Base-by-base conservation (phyloP, 2,113 vertebrate genomes). In the Uria aalge region DNA sequence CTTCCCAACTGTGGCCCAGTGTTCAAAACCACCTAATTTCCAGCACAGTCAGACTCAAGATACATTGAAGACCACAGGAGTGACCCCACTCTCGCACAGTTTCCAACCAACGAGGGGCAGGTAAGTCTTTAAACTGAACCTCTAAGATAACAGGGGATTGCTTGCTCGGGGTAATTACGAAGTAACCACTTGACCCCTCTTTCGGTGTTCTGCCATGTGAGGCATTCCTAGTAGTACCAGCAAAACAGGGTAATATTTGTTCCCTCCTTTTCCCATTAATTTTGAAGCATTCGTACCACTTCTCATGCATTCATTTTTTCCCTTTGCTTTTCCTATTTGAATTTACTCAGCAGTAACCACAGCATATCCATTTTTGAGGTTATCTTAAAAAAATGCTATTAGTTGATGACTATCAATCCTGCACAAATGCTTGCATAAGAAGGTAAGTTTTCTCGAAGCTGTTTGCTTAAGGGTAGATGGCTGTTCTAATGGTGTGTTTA, bases 381-480 rank as follows among this genome's bases (percentile, higher is more conserved):
- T 85, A 86, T 60, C 75, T 90, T 84, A 34, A 96, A 87, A 64
- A 92, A 97, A 90, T 85, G 56, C 45, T 91, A 40, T 82, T 96
- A 76, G 91, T 32, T 85, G 82, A 82, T 87, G 43, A 82, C 85
- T 92, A 91, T 95, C 94, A 92, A 67, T 95, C 79, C 88, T 38
- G 24, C 80, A 40, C 41, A 92, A 93, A 92, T 64, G 56, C 73
- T 90, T 95, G 74, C 85, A 88, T 75, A 89, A 88, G 72, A 94
- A 97, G 88, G 29, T 94, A 84, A 91, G 82, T 95, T 90, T 94
- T 95, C 94, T 88, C 77, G 80, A 91, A 92, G 60, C 59, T 92
- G 29, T 95, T 95, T 95, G 86, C 88, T 85, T 93, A 71, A 53
- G 48, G 84, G n/a, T 78, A 77, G 52, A 83, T 55, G 81, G 30